Conservation (phyloP, 1,140 invertebrate species). For the Branchinecta lynchi region DNA sequence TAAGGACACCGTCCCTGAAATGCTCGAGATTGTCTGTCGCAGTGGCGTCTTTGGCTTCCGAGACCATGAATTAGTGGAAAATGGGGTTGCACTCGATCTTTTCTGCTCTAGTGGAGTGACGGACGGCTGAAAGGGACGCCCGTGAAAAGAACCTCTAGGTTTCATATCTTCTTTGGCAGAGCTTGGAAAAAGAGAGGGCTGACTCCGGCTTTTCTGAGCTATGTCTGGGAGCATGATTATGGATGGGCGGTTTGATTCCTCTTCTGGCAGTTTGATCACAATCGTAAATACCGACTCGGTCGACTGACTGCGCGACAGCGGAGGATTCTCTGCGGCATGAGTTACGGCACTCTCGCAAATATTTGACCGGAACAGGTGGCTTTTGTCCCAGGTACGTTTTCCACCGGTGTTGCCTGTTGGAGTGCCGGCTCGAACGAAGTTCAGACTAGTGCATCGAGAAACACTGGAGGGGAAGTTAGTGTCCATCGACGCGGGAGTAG, state of each 20-base stretch:
- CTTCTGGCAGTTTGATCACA: slow-evolving; percentile 58
- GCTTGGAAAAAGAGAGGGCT: neutral
- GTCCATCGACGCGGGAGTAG: slow-evolving; percentile 64
- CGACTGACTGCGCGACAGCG: slow-evolving; percentile 29
- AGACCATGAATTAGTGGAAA: neutral
- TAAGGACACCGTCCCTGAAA: neutral
- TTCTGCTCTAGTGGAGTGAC: neutral
- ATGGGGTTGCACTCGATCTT: neutral
- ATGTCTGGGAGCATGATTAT: slow-evolving; percentile 70
- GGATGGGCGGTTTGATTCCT: slow-evolving; percentile 38
- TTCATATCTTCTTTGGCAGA: neutral
- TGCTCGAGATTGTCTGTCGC: neutral
- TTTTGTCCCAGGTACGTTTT: neutral
- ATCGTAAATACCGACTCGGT: slow-evolving; percentile 63
- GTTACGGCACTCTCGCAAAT: neutral
- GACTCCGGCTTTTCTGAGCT: neutral
- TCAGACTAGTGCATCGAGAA: slow-evolving; percentile 64
- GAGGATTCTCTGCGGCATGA: slow-evolving; percentile 29
- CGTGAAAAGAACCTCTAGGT: neutral
- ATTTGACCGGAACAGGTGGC: neutral
- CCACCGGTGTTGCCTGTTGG: slow-evolving; percentile 20
- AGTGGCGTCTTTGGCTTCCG: neutral
- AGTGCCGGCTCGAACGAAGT: slow-evolving; percentile 48
- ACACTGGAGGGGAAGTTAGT: slow-evolving; percentile 61
- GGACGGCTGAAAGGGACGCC: neutral